phyloP scores from a whole-genome alignment of 2,113 vertebrate species.

The Caranx ignobilis region DNA sequence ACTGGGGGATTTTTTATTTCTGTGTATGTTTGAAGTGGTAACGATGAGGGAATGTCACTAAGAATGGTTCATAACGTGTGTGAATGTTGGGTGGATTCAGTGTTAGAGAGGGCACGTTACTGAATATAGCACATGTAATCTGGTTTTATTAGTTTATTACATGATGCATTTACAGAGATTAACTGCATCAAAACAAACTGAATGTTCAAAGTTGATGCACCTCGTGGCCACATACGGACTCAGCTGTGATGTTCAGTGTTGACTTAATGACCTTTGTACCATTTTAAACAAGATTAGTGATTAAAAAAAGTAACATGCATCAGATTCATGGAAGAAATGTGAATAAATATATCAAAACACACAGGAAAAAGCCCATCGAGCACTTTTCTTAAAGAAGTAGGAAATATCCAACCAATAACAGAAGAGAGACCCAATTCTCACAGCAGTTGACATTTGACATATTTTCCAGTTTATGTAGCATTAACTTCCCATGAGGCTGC shows the following conservation, averaged over 20 bases:
- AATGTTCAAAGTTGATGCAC: background rate
- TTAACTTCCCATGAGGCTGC: slow-evolving; percentile 3
- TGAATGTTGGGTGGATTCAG: background rate
- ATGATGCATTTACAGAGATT: background rate
- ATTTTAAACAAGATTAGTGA: too few relatives aligned
- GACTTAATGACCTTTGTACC: too few relatives aligned
- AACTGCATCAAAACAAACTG: background rate
- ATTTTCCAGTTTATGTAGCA: background rate
- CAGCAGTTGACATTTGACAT: background rate
- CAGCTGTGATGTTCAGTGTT: too few relatives aligned
- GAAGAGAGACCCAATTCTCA: background rate
- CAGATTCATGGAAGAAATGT: too few relatives aligned
- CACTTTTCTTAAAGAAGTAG: too few relatives aligned
- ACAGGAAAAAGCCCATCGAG: too few relatives aligned
- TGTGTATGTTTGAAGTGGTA: slow-evolving; percentile 11
- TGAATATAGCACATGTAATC: background rate
- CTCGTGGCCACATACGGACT: background rate
- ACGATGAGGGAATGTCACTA: slow-evolving; percentile 29
- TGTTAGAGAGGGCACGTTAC: background rate
- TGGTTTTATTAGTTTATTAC: background rate
- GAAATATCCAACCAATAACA: too few relatives aligned
- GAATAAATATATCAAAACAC: too few relatives aligned
- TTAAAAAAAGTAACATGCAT: too few relatives aligned
- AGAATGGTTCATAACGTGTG: background rate
- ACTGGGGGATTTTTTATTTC: background rate